Evolutionary conservation across 2,888 invertebrate species (phyloP).

Genomic region (Netelia melanura): DNA sequence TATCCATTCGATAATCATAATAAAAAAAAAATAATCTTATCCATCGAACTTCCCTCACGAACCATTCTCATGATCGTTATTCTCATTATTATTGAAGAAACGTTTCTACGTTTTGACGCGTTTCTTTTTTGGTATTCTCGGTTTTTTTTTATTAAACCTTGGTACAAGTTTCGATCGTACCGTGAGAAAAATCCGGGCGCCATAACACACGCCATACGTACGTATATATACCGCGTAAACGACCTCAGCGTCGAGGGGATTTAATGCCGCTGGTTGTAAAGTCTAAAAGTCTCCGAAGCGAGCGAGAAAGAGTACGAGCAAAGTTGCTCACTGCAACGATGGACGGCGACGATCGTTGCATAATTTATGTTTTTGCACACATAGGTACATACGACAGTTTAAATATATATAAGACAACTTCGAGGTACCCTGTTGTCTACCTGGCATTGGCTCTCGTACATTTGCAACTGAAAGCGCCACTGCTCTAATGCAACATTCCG

Average conservation of each 20-base stretch:
- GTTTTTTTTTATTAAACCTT: constrained; percentile 18
- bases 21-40: neutral
- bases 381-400: constrained; percentile 21
- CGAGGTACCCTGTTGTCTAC: constrained; percentile 24
- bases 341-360: constrained; percentile 66
- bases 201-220: constrained; percentile 56
- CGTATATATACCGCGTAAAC: constrained; percentile 56
- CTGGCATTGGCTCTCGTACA: constrained; percentile 42
- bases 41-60: constrained; percentile 13
- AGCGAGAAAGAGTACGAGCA: constrained; percentile 33
- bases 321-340: constrained; percentile 63
- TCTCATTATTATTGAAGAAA: constrained; percentile 45
- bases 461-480: constrained; percentile 43
- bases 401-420: constrained; percentile 3
- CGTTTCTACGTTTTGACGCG: constrained; percentile 45
- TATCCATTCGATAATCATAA: neutral
- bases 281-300: constrained; percentile 60
- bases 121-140: no score
- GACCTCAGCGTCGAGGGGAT: constrained; percentile 63
- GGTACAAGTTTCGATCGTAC: constrained; percentile 56
- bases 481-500: constrained; percentile 34
- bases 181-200: constrained; percentile 68
- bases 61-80: neutral
- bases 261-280: constrained; percentile 68
- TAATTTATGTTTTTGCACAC: constrained; percentile 68